A percentile compares a stretch with the other conserved stretches of the same genome.
Evolutionary conservation across 2,797 vertebrate species (phyloP).

Genomic region (Miichthys miiuy): DNA sequence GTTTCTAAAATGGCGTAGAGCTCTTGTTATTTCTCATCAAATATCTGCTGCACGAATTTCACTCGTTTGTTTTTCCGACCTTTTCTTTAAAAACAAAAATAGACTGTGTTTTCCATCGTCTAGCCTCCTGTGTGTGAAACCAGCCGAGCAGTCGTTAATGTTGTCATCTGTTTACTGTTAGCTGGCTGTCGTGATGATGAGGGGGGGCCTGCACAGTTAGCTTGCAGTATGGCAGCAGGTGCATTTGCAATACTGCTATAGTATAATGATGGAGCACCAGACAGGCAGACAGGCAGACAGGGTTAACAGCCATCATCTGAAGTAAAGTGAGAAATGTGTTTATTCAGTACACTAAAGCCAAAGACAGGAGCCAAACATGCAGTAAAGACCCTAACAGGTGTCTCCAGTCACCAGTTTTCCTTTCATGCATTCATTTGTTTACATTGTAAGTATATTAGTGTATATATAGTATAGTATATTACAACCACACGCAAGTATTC

Average conservation of each 20-base stretch:
- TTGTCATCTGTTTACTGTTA: conserved; percentile 43
- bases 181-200: conserved; percentile 18
- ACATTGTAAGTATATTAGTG: background rate
- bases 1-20: conserved; percentile 73
- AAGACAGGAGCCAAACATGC: background rate
- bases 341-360: background rate
- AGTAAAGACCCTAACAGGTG: background rate
- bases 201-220: conserved; percentile 28
- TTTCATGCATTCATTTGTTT: background rate
- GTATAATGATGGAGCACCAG: conserved; percentile 1
- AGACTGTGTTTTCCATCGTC: background rate
- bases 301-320: background rate
- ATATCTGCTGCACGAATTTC: background rate
- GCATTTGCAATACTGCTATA: conserved; percentile 16
- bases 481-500: background rate
- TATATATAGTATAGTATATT: no score
- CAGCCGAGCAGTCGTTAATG: background rate
- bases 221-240: conserved; percentile 47
- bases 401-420: background rate
- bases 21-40: conserved; percentile 32
- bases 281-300: background rate
- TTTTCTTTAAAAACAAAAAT: no score
- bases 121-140: background rate
- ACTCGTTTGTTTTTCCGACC: fast-evolving
- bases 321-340: background rate